Percentiles rank a stretch among this genome's conserved stretches.
Evolutionary conservation across 2,888 invertebrate species (phyloP).

Genomic region (Drosophila testacea): DNA sequence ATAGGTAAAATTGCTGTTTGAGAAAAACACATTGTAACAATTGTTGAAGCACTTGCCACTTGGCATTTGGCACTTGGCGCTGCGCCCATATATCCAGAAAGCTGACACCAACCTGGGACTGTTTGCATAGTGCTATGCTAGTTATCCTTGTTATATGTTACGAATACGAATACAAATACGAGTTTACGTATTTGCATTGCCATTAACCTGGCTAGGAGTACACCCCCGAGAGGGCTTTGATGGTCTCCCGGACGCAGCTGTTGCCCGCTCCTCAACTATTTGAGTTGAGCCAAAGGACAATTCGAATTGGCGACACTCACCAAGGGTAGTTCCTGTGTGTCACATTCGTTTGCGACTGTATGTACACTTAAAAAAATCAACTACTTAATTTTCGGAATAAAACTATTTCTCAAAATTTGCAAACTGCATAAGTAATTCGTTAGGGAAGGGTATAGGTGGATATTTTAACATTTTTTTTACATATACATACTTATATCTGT

Average conservation of each 20-base stretch:
- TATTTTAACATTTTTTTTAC: too few species aligned
- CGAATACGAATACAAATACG: conserved; percentile 9
- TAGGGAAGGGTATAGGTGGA: too few species aligned
- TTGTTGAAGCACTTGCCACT: conserved; percentile 4
- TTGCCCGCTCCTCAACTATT: conserved; percentile 58
- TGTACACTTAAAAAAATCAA: neutral
- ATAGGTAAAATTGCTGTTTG: neutral
- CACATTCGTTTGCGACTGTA: conserved; percentile 9
- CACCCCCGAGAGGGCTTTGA: conserved; percentile 16
- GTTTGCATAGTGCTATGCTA: conserved; percentile 29
- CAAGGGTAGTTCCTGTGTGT: conserved; percentile 20
- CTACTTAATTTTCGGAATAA: too few species aligned
- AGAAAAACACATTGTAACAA: conserved; percentile 8
- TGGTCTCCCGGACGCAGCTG: conserved; percentile 53
- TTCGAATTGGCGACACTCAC: conserved; percentile 47
- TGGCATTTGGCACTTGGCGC: conserved; percentile 6
- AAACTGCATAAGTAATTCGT: too few species aligned
- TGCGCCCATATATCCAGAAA: conserved; percentile 16
- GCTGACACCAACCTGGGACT: conserved; percentile 29
- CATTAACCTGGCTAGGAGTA: conserved; percentile 41
- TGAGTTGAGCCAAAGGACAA: conserved; percentile 71
- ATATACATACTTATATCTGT: too few species aligned
- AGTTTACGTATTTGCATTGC: conserved; percentile 25
- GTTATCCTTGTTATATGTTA: conserved; percentile 28
- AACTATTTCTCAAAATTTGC: too few species aligned